A percentile compares a stretch with the other conserved stretches of the same genome.
Conservation (phyloP, 2,113 vertebrate genomes). For the Dipodomys ordii region DNA sequence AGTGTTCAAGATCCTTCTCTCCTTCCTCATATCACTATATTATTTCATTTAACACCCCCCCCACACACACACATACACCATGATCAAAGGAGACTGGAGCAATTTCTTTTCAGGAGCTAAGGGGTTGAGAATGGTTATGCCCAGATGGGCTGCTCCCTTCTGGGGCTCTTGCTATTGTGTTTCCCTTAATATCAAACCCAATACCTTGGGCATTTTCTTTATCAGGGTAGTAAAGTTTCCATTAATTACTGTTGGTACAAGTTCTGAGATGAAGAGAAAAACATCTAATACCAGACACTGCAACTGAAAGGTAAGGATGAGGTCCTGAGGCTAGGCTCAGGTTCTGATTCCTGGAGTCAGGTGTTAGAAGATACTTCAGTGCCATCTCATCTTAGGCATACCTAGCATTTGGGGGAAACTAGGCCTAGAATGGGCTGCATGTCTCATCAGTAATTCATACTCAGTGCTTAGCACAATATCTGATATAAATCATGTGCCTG, state of each 20-base stretch:
- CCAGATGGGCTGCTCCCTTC: neutral
- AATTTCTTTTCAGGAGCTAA: neutral
- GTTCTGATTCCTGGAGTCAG: neutral
- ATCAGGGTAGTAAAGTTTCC: neutral
- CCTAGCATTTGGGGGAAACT: neutral
- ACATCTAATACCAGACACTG: neutral
- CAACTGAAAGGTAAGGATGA: neutral
- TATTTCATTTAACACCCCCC: neutral
- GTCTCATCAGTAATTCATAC: neutral
- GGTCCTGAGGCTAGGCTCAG: neutral
- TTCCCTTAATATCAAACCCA: neutral
- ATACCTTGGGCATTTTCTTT: neutral
- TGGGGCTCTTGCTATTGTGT: neutral
- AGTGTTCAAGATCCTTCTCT: constrained; percentile 2
- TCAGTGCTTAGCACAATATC: neutral
- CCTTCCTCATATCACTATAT: neutral
- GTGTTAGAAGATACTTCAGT: neutral
- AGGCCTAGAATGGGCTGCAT: neutral
- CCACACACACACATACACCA: no score
- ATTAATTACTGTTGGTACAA: neutral
- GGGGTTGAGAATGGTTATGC: neutral
- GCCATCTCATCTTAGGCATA: neutral
- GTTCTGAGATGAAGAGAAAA: neutral
- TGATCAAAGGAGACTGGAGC: neutral
- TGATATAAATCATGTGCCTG: neutral